These are phyloP conservation scores for Pachyramphus minor DNA, from an alignment of 2,113 vertebrate species.

Conservation along the genomic window DNA sequence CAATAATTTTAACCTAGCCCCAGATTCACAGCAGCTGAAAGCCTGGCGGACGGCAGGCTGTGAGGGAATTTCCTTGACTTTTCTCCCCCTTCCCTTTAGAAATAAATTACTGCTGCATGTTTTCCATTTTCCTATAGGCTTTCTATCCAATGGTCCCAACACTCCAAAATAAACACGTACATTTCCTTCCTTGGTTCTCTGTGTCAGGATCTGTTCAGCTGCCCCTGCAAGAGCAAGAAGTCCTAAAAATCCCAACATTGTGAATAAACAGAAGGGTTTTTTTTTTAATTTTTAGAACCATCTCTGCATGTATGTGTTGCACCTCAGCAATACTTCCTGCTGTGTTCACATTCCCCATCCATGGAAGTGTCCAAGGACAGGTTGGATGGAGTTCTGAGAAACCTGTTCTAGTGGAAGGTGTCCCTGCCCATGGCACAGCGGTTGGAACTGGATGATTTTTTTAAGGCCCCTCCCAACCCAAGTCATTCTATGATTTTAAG, in stretches of 20 bases:
- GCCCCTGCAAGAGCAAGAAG: neutral
- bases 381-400: neutral
- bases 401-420: neutral
- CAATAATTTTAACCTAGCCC: neutral
- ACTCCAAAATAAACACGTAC: conserved; percentile 30
- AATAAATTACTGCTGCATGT: conserved; percentile 22
- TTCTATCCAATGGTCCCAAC: conserved; percentile 27
- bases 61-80: conserved; percentile 50
- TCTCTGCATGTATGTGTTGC: neutral
- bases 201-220: conserved; percentile 6
- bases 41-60: neutral
- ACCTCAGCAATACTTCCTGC: neutral
- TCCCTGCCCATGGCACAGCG: neutral
- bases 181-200: conserved; percentile 48
- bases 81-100: conserved; percentile 25
- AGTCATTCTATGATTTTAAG: neutral
- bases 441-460: neutral
- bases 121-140: conserved; percentile 58
- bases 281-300: conserved; percentile 4
- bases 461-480: neutral
- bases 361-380: neutral
- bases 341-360: neutral
- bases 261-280: neutral
- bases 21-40: conserved; percentile 14
- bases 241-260: neutral